Conservation (phyloP, 2,888 invertebrate genomes). For the Drosophila seclusa region DNA sequence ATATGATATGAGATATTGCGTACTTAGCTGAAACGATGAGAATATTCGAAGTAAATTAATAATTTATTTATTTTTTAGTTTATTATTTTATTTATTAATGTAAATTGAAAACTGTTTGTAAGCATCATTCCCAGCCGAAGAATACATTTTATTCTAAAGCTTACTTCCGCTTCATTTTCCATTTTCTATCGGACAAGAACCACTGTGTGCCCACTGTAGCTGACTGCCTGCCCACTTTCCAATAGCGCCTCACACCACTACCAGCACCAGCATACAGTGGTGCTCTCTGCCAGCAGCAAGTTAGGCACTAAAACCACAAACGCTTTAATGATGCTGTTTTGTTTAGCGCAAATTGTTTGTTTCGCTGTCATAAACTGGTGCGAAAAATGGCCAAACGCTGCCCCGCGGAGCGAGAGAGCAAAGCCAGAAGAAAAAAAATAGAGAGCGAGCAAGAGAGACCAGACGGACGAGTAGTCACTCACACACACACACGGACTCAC, state of each 20-base stretch:
- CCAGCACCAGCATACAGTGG: constrained; percentile 8
- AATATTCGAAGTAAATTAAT: neutral
- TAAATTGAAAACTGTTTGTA: neutral
- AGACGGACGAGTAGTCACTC: constrained; percentile 45
- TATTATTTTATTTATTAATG: neutral
- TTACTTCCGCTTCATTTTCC: neutral
- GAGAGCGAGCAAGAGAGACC: constrained; percentile 33
- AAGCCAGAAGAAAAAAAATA: constrained; percentile 26
- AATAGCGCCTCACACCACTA: constrained; percentile 27
- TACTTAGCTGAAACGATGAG: neutral
- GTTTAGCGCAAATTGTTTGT: constrained; percentile 82
- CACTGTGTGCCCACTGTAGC: constrained; percentile 38
- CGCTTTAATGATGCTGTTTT: constrained; percentile 83
- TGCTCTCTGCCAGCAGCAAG: constrained; percentile 47
- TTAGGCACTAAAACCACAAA: constrained; percentile 81
- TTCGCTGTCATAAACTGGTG: constrained; percentile 82
- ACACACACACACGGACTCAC: constrained; percentile 13
- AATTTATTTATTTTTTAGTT: neutral
- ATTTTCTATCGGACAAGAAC: neutral
- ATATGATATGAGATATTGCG: neutral
- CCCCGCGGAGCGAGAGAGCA: constrained; percentile 48
- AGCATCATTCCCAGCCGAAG: neutral
- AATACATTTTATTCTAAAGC: neutral
- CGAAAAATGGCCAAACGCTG: constrained; percentile 77
- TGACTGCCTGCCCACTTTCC: constrained; percentile 51